Base-by-base conservation (phyloP, 2,888 invertebrate species). In the Acrocera orbiculus region DNA sequence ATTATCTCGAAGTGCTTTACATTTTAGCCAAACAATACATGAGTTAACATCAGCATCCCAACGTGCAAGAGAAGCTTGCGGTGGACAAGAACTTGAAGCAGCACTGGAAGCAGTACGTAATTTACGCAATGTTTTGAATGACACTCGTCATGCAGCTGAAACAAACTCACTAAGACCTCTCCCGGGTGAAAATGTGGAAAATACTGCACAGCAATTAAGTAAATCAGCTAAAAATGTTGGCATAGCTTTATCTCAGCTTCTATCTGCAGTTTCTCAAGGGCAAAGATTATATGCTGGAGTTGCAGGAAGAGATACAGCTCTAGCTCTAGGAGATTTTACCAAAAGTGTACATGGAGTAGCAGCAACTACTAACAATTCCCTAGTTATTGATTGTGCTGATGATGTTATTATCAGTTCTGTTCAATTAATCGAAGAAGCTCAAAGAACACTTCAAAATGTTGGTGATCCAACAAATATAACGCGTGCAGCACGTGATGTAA, bases 51-150 rank as follows among this genome's bases (percentile, higher is more conserved):
- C 72, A 0, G 70, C 73, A 0, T 71, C 73, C 1, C 64, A 64
- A 17, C 65, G 74, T 13, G 70, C 83, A 0, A 73, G 79, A 30
- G 75, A 81, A 46, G 76, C 76, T 1, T 86, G 83, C 53, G 80
- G 83, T 42, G 79, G 79, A 0, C 63, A 86, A 38, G 90, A 92
- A 47, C 58, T 92, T 40, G 86, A 89, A 44, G 78, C 80, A 0
- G 90, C 92, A 0, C 67, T 85, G 1, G 83, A 87, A 46, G 72
- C 83, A 35, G 77, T 93, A 25, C 66, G 70, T 8, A 74, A 75
- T 25, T 62, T 95, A 27, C 78, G 83, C 49, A 73, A 71, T 22
- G 90, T 95, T 46, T 62, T 96, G 14, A 68, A 76, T 16, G 86
- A 85, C 46, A 75, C 85, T 41, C 75, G 80, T 34, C 68, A 70